Percentiles rank a stretch among this genome's conserved stretches.
These are phyloP conservation scores for Folsomia candida DNA, from an alignment of 2,888 invertebrate genomes.

Conservation along the genomic window DNA sequence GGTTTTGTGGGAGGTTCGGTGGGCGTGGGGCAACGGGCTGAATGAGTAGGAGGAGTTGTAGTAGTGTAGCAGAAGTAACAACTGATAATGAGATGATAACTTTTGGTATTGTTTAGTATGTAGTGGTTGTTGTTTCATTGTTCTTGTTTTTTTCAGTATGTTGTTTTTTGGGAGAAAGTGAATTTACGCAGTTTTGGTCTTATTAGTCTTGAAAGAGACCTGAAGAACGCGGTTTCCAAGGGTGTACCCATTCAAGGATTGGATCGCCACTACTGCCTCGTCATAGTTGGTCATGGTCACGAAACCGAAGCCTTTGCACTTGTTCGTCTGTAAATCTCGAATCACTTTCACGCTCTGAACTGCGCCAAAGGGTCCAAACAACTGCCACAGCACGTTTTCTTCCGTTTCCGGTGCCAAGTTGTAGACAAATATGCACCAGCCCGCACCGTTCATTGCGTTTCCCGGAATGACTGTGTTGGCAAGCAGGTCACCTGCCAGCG, in stretches of 20 bases:
- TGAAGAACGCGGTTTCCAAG: conserved; percentile 92
- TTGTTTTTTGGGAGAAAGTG: background rate
- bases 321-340: conserved; percentile 90
- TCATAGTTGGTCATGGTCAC: conserved; percentile 99
- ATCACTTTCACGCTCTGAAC: conserved; percentile 97
- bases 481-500: conserved; percentile 75
- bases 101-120: no score
- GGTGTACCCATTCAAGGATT: conserved; percentile 92
- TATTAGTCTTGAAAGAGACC: conserved; percentile 95
- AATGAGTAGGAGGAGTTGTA: background rate
- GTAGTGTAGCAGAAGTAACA: no score
- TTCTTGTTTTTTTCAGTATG: background rate
- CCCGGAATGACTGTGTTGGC: conserved; percentile 78
- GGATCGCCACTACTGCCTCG: conserved; percentile 93
- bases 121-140: background rate
- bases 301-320: conserved; percentile 97
- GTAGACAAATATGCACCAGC: conserved; percentile 91
- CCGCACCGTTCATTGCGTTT: conserved; percentile 80
- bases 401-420: conserved; percentile 88
- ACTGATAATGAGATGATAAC: conserved; percentile 1
- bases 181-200: conserved; percentile 63
- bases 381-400: conserved; percentile 87
- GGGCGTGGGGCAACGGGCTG: background rate
- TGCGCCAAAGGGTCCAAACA: conserved; percentile 95
- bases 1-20: background rate